These are phyloP conservation scores for Thymelicus sylvestris DNA, from an alignment of 2,888 invertebrate genomes.

Conservation along the genomic window DNA sequence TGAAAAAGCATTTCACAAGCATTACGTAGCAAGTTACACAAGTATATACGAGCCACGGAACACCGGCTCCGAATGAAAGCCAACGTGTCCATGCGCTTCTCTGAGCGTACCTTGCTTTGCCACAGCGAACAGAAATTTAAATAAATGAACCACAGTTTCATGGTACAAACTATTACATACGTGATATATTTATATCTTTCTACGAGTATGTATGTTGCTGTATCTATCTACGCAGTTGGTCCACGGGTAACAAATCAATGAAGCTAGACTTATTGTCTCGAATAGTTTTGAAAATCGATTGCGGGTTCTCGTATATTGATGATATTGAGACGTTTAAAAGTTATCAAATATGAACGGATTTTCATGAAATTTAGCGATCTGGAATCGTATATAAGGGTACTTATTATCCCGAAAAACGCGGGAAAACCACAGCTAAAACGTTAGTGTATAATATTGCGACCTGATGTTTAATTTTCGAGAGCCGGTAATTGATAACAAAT, in stretches of 20 bases:
- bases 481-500: constrained; percentile 39
- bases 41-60: constrained; percentile 10
- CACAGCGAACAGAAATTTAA: constrained; percentile 18
- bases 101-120: constrained; percentile 24
- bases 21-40: constrained; percentile 16
- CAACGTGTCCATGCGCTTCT: constrained; percentile 27
- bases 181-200: not conserved
- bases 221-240: no score
- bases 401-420: constrained; percentile 16
- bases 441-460: no score
- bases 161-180: not conserved
- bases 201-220: no score
- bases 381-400: not conserved
- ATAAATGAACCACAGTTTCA: constrained; percentile 22
- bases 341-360: no score
- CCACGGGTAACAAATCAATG: no score
- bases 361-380: no score
- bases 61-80: constrained; percentile 23
- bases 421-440: no score
- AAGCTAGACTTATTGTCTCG: no score
- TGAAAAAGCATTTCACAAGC: constrained; percentile 12
- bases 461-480: no score
- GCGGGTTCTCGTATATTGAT: no score
- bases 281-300: no score
- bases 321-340: no score